Base-by-base conservation (phyloP, 1,140 invertebrate species). In the Gyrodactylus salaris region DNA sequence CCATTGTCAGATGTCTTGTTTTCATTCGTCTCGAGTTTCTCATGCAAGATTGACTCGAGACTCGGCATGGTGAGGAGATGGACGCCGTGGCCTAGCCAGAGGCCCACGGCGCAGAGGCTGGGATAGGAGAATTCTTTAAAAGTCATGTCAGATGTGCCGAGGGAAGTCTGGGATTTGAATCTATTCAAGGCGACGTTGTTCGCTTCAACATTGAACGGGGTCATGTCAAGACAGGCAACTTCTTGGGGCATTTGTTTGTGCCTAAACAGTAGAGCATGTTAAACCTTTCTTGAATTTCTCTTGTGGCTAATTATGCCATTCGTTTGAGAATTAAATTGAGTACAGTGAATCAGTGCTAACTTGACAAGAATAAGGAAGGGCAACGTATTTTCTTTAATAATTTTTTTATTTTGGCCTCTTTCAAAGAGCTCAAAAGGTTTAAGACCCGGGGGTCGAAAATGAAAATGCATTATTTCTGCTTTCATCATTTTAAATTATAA, bases 161-260 rank as follows among this genome's bases (percentile, higher is more conserved):
- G 7, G n/a, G 7, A 16, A 16, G 7, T 7, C 7, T n/a, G n/a
- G n/a, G 34, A 54, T 54, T 54, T 54, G 7, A 54, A 16, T 54
- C n/a, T 54, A 54, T 16, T 7, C n/a, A 54, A 16, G n/a, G 34
- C 84, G 0, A 79, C 78, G 25, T 83, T 83, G 22, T 84, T 84
- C 73, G 78, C 75, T 26, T 76, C 76, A 23, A 79, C 78, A 75
- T 85, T 84, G 0, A 93, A 81, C 0, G 91, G 88, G 1, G 88
- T 90, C 21, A 98, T 86, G 81, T 98, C 93, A 25, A 98, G 78
- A 81, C 94, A 98, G 23, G 94, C 91, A 25, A 97, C 87, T 83
- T 99, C 93, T 79, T 91, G 86, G 34, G 91, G 87, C 80, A 94
- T 54, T 16, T n/a, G 7, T 54, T 7, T n/a, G n/a, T 54, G n/a